Evolutionary conservation across 2,797 vertebrate species (phyloP), one percentile per base, ranked within the genome.

Genomic region (Epinephelus coioides): DNA sequence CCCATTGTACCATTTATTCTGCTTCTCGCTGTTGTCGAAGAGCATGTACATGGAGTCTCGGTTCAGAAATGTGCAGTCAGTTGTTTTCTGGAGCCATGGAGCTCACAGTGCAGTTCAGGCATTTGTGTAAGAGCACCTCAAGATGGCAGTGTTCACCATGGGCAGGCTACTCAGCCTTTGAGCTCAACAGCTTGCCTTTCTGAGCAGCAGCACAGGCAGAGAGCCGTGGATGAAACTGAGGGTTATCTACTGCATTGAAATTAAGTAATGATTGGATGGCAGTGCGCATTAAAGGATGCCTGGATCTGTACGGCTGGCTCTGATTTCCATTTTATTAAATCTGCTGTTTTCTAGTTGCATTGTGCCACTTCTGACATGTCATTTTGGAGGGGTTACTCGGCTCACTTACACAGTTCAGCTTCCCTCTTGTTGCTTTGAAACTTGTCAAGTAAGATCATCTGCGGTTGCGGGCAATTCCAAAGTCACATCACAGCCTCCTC

Each of bases 91-190:
- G 71, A 54, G 70, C 68, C 54, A 17, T 72, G 19, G 54, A 73
- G 61, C 76, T 76, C 78, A n/a, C 27, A 57, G 40, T 60, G 60
- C 19, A 50, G 70, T 40, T 30, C 40, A 54, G 53, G 79, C 88
- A 83, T 86, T 85, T 78, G 76, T 86, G 17, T 75, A 50, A 19
- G 79, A 84, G 74, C 2, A 82, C 96, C 98, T 98, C 95, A 91
- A 98, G 98, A 97, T 98, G 98, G 95, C 95, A 96, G 91, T 97
- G 96, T 98, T 97, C 94, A 98, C 97, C 97, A 93, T 78, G 90
- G 56, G 11, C 77, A 94, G 90, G 70, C 61, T 59, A 55, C 72
- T 68, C 80, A 49, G 71, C 51, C 17, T 73, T 14, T 12, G 30
- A 73, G 78, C 88, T 89, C 81, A 85, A 81, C 84, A 83, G 79